Base-by-base conservation (phyloP, 2,888 invertebrate genomes). In the Baronia brevicornis region DNA sequence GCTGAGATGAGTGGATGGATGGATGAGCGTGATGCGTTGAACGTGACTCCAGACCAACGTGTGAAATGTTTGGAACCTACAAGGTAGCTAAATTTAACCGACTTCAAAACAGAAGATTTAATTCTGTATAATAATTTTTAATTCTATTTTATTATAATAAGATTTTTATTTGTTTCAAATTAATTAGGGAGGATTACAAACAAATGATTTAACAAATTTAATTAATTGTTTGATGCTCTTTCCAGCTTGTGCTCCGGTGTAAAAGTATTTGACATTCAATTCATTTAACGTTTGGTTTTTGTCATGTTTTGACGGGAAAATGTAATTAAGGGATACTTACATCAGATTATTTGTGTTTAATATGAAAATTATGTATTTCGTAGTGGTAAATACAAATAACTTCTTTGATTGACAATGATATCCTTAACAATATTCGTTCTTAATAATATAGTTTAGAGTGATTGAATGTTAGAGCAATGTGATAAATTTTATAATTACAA, bases 321-420 rank as follows among this genome's bases (percentile, higher is more conserved):
- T 67, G 60, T 69, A 72, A 72, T 69, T 64, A 71, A 65, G 67
- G 59, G 63, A 63, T 50, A 54, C 52, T 49, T 52, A 54, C 36
- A 39, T 18, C 25, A 25, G 18, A 8, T 18, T 25, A 19, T 20
- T 19, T 18, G 24, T n/a, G n/a, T 18, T 31, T 25, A 20, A 2
- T 19, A 31, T 19, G 8, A 18, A 10, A 12, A 19, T 27, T 27
- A 11, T 18, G 19, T 18, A 7, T 18, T 1, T 7, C 10, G 19
- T 18, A 18, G 12, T 11, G 6, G 19, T 14, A 25, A 11, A 9
- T 10, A 4, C 17, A 15, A 11, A 11, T 25, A 25, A 15, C 24
- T 24, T 19, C 23, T 24, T 6, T 14, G 3, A 32, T 25, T 14
- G 14, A 20, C 25, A 25, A 14, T 20, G 14, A 18, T 18, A 20